Evolutionary conservation across 1,140 invertebrate species (phyloP), one percentile per base, ranked within the genome.

Genomic region (Cydia fagiglandana): DNA sequence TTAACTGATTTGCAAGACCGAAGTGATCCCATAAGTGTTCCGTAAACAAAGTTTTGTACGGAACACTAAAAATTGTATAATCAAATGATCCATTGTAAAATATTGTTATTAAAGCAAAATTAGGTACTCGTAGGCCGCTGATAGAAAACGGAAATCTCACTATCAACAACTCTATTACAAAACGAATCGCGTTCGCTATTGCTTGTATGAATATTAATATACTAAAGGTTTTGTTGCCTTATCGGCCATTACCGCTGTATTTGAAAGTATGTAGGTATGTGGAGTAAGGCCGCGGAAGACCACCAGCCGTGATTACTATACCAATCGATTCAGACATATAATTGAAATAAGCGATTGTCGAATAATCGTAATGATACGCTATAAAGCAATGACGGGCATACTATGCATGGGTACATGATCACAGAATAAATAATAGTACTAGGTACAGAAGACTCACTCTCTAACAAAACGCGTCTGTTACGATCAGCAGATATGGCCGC

Each of bases 231-330:
- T 50, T 28, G 75, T 76, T 68, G 20, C 64, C 41, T 28, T 41
- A 66, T 30, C 50, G 47, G 41, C 64, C 64, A 28, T 20, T 53
- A 74, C 24, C 24, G 15, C 28, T 34, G 45, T n/a, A n/a, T 74
- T 75, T 74, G 77, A 80, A 81, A 80, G 78, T 79, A 74, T 61
- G 66, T 66, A 66, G 30, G 66, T 38, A 17, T 70, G 30, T 70
- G 34, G 66, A 17, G 74, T 50, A 79, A 79, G 78, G 78, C 64
- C 76, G 28, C 74, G 68, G 78, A 79, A 79, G 78, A 79, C 78
- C 76, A 30, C 73, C 74, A 73, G 73, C 76, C 77, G 77, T 64
- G 68, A 64, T 73, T 73, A 68, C 20, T 68, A 56, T 61, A 61
- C 56, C 17, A 61, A 61, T 24, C 56, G 20, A 61, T 61, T 61